Evolutionary conservation across 2,113 vertebrate genomes (phyloP).

Genomic region (Ptilonorhynchus violaceus): DNA sequence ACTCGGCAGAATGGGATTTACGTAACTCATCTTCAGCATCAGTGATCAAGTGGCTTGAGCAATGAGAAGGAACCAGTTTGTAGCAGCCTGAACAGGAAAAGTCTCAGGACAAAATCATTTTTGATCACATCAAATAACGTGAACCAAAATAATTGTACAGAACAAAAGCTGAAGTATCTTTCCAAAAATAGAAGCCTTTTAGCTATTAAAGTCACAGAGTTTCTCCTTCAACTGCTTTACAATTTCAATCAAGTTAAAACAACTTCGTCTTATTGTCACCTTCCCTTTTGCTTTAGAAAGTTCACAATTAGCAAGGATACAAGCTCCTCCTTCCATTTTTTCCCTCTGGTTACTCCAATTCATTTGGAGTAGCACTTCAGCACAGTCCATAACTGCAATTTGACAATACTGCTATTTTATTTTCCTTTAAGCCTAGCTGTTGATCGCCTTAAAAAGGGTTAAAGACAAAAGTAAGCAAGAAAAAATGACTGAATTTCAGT

Average conservation of each 20-base stretch:
- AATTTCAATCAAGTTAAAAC: background rate
- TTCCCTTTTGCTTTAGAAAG: background rate
- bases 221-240: background rate
- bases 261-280: background rate
- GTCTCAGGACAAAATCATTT: conserved; percentile 20
- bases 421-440: background rate
- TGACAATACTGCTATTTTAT: background rate
- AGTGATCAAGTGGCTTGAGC: background rate
- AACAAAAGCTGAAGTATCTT: background rate
- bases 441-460: background rate
- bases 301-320: background rate
- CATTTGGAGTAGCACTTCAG: background rate
- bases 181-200: conserved; percentile 4
- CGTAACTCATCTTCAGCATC: background rate
- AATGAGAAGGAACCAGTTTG: background rate
- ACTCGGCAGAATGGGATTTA: background rate
- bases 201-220: background rate
- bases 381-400: background rate
- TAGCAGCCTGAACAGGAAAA: background rate
- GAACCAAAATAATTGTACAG: background rate
- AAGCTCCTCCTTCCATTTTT: background rate
- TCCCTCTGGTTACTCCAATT: background rate
- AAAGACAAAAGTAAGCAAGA: background rate
- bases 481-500: background rate
- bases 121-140: background rate